Conservation (phyloP, 2,113 vertebrate species). For the Sebastes schlegelii region DNA sequence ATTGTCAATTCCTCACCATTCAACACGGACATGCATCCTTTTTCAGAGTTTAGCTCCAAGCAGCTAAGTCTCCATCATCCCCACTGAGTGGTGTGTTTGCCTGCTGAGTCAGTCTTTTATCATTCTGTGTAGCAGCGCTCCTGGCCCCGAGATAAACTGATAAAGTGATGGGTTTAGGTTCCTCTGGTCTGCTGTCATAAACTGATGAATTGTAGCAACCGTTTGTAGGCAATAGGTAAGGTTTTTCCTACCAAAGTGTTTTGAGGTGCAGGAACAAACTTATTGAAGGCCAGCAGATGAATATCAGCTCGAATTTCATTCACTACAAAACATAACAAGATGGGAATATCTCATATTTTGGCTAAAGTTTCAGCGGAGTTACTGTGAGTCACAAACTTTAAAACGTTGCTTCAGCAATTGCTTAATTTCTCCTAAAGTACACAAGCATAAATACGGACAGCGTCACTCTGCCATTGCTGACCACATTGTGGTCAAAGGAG, state of each 20-base stretch:
- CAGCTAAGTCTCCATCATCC: constrained; percentile 1
- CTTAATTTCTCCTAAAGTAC: too few relatives aligned
- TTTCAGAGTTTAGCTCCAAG: constrained; percentile 1
- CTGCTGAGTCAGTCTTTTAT: constrained; percentile 34
- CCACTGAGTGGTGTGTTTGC: constrained; percentile 17
- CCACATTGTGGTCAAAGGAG: too few relatives aligned
- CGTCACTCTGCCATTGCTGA: too few relatives aligned
- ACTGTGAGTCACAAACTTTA: too few relatives aligned
- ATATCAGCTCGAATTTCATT: too few relatives aligned
- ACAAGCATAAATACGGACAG: too few relatives aligned
- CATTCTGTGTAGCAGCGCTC: constrained; percentile 7
- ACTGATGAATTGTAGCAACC: constrained; percentile 6
- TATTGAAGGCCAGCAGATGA: too few relatives aligned
- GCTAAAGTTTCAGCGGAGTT: too few relatives aligned
- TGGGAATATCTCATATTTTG: too few relatives aligned
- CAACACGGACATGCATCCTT: background rate
- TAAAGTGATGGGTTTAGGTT: constrained; percentile 23
- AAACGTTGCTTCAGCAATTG: too few relatives aligned
- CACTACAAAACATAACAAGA: too few relatives aligned
- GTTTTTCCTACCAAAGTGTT: background rate
- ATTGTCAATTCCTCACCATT: background rate
- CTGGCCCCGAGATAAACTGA: constrained; percentile 22
- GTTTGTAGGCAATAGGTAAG: background rate
- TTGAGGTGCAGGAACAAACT: background rate
- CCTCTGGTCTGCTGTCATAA: constrained; percentile 15